phyloP scores from a whole-genome alignment of 2,113 vertebrate genomes.

The Prionailurus viverrinus region DNA sequence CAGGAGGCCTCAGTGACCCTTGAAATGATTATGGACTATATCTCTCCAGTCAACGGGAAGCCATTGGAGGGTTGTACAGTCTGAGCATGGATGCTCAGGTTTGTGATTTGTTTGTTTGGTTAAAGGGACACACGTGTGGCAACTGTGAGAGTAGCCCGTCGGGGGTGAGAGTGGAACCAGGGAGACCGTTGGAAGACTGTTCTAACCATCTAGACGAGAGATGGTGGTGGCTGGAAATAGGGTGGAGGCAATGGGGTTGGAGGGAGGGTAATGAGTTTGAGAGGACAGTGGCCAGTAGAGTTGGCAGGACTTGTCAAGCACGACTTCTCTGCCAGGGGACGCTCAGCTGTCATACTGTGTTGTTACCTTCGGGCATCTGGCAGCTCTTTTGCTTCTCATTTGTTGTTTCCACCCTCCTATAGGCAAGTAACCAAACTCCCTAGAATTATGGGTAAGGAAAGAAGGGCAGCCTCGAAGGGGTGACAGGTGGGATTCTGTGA shows the following conservation, averaged over 20 bases:
- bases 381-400: not conserved
- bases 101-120: not conserved
- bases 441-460: not conserved
- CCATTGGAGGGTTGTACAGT: not conserved
- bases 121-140: not conserved
- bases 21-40: not conserved
- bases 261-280: not conserved
- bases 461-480: not conserved
- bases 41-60: not conserved
- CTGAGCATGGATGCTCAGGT: not conserved
- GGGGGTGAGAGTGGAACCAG: not conserved
- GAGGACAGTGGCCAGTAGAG: not conserved
- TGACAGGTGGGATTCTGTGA: not conserved
- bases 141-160: not conserved
- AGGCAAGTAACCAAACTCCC: not conserved
- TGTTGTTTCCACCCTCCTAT: not conserved
- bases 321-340: not conserved
- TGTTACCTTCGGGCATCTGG: not conserved
- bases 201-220: not conserved
- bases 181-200: not conserved
- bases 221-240: not conserved
- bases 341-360: not conserved
- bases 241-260: not conserved
- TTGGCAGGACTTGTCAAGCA: not conserved
- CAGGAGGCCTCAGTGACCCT: not conserved